Conservation (phyloP, 2,888 invertebrate genomes). For the Punctoribates punctum region DNA sequence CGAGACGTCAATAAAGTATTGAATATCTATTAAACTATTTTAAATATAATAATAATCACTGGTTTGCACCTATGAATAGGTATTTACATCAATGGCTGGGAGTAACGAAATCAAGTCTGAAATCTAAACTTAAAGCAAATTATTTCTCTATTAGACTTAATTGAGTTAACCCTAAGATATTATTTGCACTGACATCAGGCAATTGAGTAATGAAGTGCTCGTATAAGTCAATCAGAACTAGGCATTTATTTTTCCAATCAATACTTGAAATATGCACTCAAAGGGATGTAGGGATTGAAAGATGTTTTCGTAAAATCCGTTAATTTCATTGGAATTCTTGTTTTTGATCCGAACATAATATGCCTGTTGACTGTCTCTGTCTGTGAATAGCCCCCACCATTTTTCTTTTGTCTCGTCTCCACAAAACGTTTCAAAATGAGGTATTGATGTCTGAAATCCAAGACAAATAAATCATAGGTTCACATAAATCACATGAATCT, state of each 20-base stretch:
- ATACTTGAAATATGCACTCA: no score
- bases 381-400: neutral
- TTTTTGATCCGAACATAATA: neutral
- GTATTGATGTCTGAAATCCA: neutral
- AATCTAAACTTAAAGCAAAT: neutral
- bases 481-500: no score
- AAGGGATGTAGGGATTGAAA: neutral
- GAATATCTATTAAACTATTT: neutral
- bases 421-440: neutral
- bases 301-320: neutral
- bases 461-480: neutral
- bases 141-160: neutral
- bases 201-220: no score
- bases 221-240: no score
- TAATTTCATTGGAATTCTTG: neutral
- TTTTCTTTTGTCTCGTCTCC: neutral
- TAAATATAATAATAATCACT: neutral
- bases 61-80: neutral
- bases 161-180: no score
- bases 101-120: neutral
- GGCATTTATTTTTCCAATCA: no score
- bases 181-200: no score
- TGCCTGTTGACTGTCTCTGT: neutral
- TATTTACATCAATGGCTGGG: neutral
- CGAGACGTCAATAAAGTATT: conserved; percentile 9